Percentiles rank a stretch among this genome's conserved stretches.
phyloP scores from a whole-genome alignment of 1,140 invertebrate species.

The Trichonephila clavata region DNA sequence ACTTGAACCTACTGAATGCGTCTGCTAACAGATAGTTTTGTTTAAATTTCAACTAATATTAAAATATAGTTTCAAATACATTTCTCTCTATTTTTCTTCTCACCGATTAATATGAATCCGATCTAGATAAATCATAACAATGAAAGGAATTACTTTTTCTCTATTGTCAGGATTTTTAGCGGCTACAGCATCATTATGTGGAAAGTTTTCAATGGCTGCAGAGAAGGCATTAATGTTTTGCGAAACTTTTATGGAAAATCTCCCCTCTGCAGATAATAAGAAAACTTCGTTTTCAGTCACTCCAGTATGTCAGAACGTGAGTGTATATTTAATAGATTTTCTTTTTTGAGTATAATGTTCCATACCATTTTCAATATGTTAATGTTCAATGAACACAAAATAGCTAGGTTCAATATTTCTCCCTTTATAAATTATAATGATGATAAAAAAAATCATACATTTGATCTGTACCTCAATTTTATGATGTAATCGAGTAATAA shows the following conservation, averaged over 20 bases:
- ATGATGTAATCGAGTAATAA: too few relatives aligned
- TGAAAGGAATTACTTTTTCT: constrained; percentile 79
- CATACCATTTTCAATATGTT: background rate
- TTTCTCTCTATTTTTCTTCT: background rate
- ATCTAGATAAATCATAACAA: constrained; percentile 16
- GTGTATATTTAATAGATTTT: background rate
- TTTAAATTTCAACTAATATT: background rate
- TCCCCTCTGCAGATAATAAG: constrained; percentile 54
- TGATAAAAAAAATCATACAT: too few relatives aligned
- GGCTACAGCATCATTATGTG: constrained; percentile 79
- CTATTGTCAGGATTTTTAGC: constrained; percentile 79
- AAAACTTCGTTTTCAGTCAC: constrained; percentile 65
- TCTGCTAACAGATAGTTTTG: background rate
- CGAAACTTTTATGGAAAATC: constrained; percentile 76
- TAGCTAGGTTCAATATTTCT: too few relatives aligned
- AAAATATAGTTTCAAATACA: too few relatives aligned
- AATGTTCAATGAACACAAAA: too few relatives aligned
- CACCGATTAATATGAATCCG: background rate
- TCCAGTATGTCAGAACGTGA: constrained; percentile 78
- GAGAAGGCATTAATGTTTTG: constrained; percentile 79
- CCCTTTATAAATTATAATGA: too few relatives aligned
- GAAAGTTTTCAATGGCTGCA: constrained; percentile 80
- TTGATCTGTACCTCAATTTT: too few relatives aligned
- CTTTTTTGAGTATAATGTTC: background rate
- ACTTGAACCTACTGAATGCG: background rate